Evolutionary conservation across 2,888 invertebrate genomes (phyloP).

Genomic region (Cantharis rufa): DNA sequence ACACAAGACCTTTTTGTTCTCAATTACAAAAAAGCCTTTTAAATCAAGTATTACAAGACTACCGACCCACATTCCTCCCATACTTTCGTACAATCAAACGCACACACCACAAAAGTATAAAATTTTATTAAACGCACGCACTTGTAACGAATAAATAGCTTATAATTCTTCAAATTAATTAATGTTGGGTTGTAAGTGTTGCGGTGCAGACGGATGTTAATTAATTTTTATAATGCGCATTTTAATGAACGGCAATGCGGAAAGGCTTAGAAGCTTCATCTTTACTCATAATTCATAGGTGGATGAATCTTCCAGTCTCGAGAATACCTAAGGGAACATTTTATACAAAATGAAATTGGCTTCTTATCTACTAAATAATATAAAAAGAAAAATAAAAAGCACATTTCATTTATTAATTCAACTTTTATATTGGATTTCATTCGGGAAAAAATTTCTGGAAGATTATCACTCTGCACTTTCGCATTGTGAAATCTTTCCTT

Average conservation of each 20-base stretch:
- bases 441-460: background rate
- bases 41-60: background rate
- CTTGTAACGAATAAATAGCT: background rate
- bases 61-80: background rate
- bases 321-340: conserved; percentile 6
- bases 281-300: conserved; percentile 8
- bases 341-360: conserved; percentile 5
- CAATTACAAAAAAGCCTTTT: background rate
- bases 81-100: background rate
- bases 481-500: background rate
- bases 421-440: background rate
- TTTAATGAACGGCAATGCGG: background rate
- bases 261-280: conserved; percentile 6
- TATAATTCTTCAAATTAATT: conserved; percentile 4
- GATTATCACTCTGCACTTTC: background rate
- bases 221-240: conserved; percentile 8
- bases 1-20: background rate
- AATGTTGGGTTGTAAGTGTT: conserved; percentile 5
- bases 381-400: background rate
- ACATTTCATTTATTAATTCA: conserved; percentile 3
- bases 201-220: conserved; percentile 12
- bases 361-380: background rate
- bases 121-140: background rate
- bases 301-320: conserved; percentile 4
- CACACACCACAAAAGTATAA: background rate